Conservation (phyloP, 1,140 invertebrate genomes). For the Drosophila santomea region DNA sequence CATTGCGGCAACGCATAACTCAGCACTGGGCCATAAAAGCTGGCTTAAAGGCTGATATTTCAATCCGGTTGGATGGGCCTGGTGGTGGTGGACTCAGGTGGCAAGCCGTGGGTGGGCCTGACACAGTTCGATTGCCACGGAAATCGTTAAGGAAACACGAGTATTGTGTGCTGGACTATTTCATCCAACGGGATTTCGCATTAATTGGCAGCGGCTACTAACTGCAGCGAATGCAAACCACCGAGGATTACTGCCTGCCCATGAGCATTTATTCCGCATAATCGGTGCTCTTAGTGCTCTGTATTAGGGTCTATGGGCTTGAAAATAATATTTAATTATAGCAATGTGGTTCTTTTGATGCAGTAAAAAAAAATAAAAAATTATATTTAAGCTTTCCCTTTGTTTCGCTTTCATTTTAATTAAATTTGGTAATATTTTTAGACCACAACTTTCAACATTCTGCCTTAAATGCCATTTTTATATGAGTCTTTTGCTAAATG, state of each 20-base stretch:
- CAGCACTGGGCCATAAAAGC: constrained; percentile 40
- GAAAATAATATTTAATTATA: not conserved
- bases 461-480: not conserved
- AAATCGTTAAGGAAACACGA: constrained; percentile 22
- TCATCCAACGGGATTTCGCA: constrained; percentile 4
- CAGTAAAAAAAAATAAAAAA: too few species aligned
- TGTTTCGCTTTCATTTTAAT: not conserved
- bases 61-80: constrained; percentile 22
- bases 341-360: not conserved
- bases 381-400: too few species aligned
- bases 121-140: constrained; percentile 27
- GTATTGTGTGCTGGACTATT: not conserved
- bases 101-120: constrained; percentile 6
- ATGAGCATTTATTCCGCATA: not conserved
- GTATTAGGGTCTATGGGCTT: not conserved
- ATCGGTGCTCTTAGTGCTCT: not conserved
- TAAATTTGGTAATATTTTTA: not conserved
- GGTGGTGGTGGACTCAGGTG: constrained; percentile 12
- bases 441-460: too few species aligned
- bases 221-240: not conserved
- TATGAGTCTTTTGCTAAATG: not conserved
- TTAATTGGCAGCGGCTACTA: constrained; percentile 27
- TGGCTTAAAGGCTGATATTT: constrained; percentile 42
- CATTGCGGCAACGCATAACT: constrained; percentile 45
- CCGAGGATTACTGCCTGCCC: constrained; percentile 4